Conservation (phyloP, 2,888 invertebrate genomes). For the Polydrusus tereticollis region DNA sequence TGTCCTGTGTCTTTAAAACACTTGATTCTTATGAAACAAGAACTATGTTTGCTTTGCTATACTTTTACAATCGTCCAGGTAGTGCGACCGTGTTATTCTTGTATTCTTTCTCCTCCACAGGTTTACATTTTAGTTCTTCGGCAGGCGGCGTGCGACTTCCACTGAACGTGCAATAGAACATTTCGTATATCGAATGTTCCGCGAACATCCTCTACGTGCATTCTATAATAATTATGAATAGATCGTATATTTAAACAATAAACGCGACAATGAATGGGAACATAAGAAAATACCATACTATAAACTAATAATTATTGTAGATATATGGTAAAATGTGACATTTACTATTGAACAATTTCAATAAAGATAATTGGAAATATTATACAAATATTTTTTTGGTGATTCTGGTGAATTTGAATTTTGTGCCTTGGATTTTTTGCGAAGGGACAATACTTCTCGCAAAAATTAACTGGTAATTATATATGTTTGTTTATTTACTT, state of each 20-base stretch:
- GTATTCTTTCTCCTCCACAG: conserved; percentile 37
- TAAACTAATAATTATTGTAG: no score
- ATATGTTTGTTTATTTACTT: not conserved
- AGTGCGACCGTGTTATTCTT: conserved; percentile 25
- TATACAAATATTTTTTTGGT: not conserved
- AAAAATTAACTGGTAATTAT: not conserved
- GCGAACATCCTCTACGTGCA: conserved; percentile 7
- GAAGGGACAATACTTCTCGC: not conserved
- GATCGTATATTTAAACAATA: not conserved
- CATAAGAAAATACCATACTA: not conserved
- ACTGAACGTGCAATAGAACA: conserved; percentile 9
- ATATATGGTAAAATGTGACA: not conserved
- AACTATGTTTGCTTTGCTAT: no score
- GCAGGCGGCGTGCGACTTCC: conserved; percentile 28
- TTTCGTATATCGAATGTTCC: not conserved
- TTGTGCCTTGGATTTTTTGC: not conserved
- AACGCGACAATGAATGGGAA: no score
- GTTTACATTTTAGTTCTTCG: conserved; percentile 37
- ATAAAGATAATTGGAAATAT: not conserved
- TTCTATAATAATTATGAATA: not conserved
- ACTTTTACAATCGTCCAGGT: conserved; percentile 10
- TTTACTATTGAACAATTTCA: not conserved
- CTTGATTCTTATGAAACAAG: not conserved
- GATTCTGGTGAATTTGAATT: not conserved
- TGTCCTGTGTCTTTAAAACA: not conserved